Percentiles rank a stretch among this genome's conserved stretches.
Conservation (phyloP, 2,888 invertebrate species). For the Ormyrus rosae region DNA sequence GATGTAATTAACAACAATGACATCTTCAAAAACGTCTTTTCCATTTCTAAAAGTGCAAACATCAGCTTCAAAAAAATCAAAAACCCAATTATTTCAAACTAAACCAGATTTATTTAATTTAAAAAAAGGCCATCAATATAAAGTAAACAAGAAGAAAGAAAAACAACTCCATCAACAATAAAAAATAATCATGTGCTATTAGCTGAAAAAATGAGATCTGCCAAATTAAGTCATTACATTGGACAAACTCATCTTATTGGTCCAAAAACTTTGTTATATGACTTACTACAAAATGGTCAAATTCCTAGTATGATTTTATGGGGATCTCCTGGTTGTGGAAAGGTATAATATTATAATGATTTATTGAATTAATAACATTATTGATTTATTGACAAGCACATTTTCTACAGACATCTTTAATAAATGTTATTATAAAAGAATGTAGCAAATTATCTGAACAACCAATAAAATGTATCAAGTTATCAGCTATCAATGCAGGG, state of each 20-base stretch:
- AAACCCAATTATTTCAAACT: background rate
- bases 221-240: conserved; percentile 80
- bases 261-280: conserved; percentile 80
- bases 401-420: conserved; percentile 82
- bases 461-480: conserved; percentile 82
- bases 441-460: conserved; percentile 78
- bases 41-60: conserved; percentile 21
- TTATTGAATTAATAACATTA: background rate
- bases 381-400: background rate
- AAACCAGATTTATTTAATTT: background rate
- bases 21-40: conserved; percentile 14
- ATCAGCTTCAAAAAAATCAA: conserved; percentile 20
- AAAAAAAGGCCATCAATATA: background rate
- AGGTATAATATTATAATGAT: conserved; percentile 77
- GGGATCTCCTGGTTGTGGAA: conserved; percentile 93
- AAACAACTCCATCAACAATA: background rate
- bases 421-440: conserved; percentile 84
- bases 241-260: conserved; percentile 86
- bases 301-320: conserved; percentile 90
- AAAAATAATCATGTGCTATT: conserved; percentile 39
- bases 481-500: conserved; percentile 87
- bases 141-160: background rate
- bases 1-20: conserved; percentile 4
- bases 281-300: conserved; percentile 81
- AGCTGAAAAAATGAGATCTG: conserved; percentile 85